A percentile compares a stretch with the other conserved stretches of the same genome.
Conservation (phyloP, 2,113 vertebrate genomes). For the Recurvirostra avosetta region DNA sequence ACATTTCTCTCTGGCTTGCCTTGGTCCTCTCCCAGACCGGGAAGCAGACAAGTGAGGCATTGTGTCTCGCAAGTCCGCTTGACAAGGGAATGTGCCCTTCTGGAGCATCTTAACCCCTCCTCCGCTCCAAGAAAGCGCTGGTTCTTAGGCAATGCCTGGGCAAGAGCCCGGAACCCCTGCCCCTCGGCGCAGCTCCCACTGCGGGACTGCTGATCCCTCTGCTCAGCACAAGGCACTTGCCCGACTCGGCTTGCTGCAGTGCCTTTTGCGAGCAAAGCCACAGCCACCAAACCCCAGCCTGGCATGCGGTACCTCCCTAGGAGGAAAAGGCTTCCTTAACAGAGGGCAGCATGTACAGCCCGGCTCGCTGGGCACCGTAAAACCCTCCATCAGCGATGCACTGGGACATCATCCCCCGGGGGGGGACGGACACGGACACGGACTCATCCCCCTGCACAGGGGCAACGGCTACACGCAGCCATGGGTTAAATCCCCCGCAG, state of each 20-base stretch:
- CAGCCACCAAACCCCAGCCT: neutral
- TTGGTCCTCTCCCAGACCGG: accelerated
- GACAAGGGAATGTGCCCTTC: neutral
- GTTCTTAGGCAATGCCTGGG: neutral
- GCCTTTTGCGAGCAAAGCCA: neutral
- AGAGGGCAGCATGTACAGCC: accelerated
- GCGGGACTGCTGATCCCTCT: accelerated
- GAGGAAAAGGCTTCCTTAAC: neutral
- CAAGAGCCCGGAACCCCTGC: neutral
- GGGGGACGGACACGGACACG: neutral
- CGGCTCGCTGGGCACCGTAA: accelerated
- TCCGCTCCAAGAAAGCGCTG: neutral
- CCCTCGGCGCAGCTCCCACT: neutral
- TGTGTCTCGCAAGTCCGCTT: accelerated
- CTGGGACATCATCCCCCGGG: accelerated
- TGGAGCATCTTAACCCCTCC: accelerated
- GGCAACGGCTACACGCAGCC: neutral
- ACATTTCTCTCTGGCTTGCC: neutral
- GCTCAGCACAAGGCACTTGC: neutral
- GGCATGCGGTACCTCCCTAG: neutral
- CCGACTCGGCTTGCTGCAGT: accelerated
- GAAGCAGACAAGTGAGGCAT: neutral
- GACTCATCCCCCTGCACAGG: accelerated
- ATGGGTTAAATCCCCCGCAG: neutral
- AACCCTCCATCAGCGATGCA: neutral